Evolutionary conservation across 1,140 invertebrate genomes (phyloP).

Genomic region (Drosophila watanabei): DNA sequence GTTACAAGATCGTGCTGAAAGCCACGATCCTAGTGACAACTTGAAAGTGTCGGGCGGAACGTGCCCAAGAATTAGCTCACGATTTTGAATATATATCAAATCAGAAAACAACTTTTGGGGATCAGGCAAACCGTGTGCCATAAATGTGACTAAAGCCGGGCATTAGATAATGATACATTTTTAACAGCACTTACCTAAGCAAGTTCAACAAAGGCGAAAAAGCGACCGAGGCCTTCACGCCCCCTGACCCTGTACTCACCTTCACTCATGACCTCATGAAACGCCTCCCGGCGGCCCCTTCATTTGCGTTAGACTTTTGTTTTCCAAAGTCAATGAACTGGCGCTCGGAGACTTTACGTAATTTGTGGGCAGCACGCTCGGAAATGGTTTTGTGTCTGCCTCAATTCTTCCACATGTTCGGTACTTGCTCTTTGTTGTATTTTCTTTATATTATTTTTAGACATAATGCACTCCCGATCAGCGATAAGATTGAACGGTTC

Average conservation of each 20-base stretch:
- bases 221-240: conserved; percentile 29
- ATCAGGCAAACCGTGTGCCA: conserved; percentile 4
- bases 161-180: conserved; percentile 29
- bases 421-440: conserved; percentile 14
- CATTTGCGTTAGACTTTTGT: conserved; percentile 35
- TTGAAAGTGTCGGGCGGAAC: background rate
- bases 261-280: conserved; percentile 15
- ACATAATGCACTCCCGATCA: conserved; percentile 35
- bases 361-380: conserved; percentile 31
- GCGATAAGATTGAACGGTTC: conserved; percentile 35
- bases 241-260: conserved; percentile 18
- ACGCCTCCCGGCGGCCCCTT: conserved; percentile 16
- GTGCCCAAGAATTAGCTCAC: conserved; percentile 1
- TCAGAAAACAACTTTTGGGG: background rate
- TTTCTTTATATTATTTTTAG: conserved; percentile 41
- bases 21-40: conserved; percentile 27
- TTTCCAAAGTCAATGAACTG: conserved; percentile 52
- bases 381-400: conserved; percentile 31
- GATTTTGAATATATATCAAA: conserved; percentile 11
- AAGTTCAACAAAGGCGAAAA: conserved; percentile 13
- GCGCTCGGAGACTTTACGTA: conserved; percentile 21
- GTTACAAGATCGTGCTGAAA: conserved; percentile 20
- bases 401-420: conserved; percentile 38
- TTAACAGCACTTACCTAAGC: background rate
- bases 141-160: conserved; percentile 1